Evolutionary conservation across 2,113 vertebrate species (phyloP).

Genomic region (Pelecanoides urinatrix): DNA sequence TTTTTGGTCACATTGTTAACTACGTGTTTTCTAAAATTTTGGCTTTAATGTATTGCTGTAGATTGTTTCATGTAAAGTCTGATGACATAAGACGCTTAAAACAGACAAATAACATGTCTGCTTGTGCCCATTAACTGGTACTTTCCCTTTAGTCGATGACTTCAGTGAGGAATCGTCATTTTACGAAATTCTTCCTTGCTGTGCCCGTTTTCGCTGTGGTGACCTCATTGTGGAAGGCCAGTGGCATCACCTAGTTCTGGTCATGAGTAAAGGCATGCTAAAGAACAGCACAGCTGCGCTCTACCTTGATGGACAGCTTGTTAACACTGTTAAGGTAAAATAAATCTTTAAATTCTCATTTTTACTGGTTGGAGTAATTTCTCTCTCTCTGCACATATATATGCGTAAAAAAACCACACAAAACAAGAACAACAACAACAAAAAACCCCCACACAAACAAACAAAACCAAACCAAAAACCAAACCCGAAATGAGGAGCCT

Average conservation of each 20-base stretch:
- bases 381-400: neutral
- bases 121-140: neutral
- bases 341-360: neutral
- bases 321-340: slow-evolving; percentile 93
- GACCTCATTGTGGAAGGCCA: slow-evolving; percentile 94
- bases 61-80: neutral
- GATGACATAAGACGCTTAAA: neutral
- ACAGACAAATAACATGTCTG: neutral
- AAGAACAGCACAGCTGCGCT: slow-evolving; percentile 96
- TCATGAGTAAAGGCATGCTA: slow-evolving; percentile 99
- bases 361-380: neutral
- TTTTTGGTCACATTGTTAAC: neutral
- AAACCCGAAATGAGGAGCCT: neutral
- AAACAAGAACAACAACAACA: neutral
- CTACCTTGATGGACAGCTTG: slow-evolving; percentile 92
- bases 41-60: neutral
- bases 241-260: slow-evolving; percentile 96
- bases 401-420: neutral
- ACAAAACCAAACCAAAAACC: neutral
- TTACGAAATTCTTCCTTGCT: slow-evolving; percentile 97
- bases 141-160: slow-evolving; percentile 84
- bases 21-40: neutral
- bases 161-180: slow-evolving; percentile 95
- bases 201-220: slow-evolving; percentile 92
- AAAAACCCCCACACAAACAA: neutral